phyloP scores from a whole-genome alignment of 1,140 invertebrate genomes.

The Hesperophylax magnus region DNA sequence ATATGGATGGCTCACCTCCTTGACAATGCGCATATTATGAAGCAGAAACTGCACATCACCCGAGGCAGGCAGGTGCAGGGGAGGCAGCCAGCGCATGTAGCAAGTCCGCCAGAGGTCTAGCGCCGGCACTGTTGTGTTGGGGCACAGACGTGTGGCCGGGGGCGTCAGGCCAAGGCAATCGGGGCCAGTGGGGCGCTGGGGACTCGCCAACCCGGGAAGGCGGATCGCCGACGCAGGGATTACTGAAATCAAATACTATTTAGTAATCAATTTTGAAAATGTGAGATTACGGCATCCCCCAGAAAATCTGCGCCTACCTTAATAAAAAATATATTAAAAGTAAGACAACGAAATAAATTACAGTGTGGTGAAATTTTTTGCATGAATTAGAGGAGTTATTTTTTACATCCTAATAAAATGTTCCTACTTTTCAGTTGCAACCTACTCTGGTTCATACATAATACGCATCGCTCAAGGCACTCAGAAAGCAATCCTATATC shows the following conservation, averaged over 20 bases:
- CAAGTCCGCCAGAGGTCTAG: conserved; percentile 90
- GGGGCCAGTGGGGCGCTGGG: conserved; percentile 33
- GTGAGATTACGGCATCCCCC: too few relatives aligned
- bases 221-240: conserved; percentile 49
- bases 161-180: conserved; percentile 34
- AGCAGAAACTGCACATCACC: conserved; percentile 70
- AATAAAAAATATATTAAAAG: too few relatives aligned
- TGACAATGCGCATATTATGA: conserved; percentile 60
- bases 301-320: too few relatives aligned
- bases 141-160: conserved; percentile 63
- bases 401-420: too few relatives aligned
- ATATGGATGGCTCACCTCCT: conserved; percentile 55
- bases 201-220: conserved; percentile 55
- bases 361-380: too few relatives aligned
- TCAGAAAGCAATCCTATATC: too few relatives aligned
- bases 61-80: conserved; percentile 85
- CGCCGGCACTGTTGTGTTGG: conserved; percentile 71
- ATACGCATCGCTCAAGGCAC: too few relatives aligned
- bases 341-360: too few relatives aligned
- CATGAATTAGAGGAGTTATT: too few relatives aligned
- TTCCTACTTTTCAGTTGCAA: too few relatives aligned
- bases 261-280: not conserved
- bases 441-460: too few relatives aligned
- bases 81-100: conserved; percentile 89
- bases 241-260: conserved; percentile 37